Evolutionary conservation across 2,113 vertebrate species (phyloP), one percentile per base, ranked within the genome.

Genomic region (Solea senegalensis): DNA sequence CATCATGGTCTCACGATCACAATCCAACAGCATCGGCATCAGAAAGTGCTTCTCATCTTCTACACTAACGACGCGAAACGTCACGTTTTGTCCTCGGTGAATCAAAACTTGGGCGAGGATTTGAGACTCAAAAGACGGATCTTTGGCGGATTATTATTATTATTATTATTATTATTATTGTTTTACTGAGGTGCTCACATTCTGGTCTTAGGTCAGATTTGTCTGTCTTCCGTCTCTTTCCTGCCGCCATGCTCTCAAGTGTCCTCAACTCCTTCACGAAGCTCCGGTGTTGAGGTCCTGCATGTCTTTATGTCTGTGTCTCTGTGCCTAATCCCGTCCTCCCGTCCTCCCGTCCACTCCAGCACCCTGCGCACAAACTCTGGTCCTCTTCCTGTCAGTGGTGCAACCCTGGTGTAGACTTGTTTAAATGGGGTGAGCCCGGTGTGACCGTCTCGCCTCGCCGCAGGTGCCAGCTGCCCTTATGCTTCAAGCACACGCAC

Each of bases 401-500:
- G 72, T 82, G 81, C 76, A 63, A 74, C 88, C 21, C 86, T 89
- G 90, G 81, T 88, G 87, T 89, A 76, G 72, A 69, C 80, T 89
- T 80, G 73, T 91, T 86, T 63, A 55, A 88, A 88, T n/a, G 75
- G 82, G 69, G 64, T 21, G 60, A 68, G 79, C 76, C 78, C 63
- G 73, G 82, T 81, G 86, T 65, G 81, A 85, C 81, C 56, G 83
- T 72, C 76, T 68, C 58, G 16, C 66, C 80, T 72, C 26, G 51
- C 89, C 68, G 44, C 87, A 81, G 87, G 80, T 87, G 80, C 85
- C 81, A 83, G 79, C 81, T 82, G 81, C 87, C 86, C 81, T 70
- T 80, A 76, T 77, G 89, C 87, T 89, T 91, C 87, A 89, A 93
- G 93, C 92, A 92, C 91, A 92, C 89, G 92, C 93, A 94, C 93